Conservation (phyloP, 2,888 invertebrate genomes). For the Agrochola lota region DNA sequence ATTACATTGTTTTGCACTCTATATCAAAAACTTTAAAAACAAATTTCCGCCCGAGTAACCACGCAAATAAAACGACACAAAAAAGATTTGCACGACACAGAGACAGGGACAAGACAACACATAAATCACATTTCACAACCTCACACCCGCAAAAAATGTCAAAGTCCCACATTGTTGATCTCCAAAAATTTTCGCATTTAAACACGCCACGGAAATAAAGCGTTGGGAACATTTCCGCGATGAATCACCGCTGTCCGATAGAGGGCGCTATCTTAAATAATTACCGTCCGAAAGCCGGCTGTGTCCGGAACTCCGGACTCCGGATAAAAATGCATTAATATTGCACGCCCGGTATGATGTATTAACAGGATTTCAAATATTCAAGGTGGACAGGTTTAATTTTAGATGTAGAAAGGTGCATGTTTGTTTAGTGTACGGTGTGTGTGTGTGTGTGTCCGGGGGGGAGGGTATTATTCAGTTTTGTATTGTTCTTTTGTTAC, state of each 20-base stretch:
- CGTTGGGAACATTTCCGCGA: conserved; percentile 52
- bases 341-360: conserved; percentile 56
- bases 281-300: conserved; percentile 53
- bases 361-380: conserved; percentile 51
- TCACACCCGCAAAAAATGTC: conserved; percentile 19
- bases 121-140: conserved; percentile 16
- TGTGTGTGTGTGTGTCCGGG: background rate
- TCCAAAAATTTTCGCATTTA: conserved; percentile 14
- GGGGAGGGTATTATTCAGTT: conserved; percentile 5
- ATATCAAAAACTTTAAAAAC: background rate
- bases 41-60: background rate
- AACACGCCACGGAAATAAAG: conserved; percentile 46
- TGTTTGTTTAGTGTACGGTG: conserved; percentile 6
- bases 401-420: conserved; percentile 16
- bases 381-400: conserved; percentile 27
- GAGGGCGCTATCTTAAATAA: conserved; percentile 67
- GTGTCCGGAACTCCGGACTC: conserved; percentile 33
- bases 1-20: background rate
- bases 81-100: background rate
- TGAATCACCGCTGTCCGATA: conserved; percentile 61
- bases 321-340: conserved; percentile 67
- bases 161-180: conserved; percentile 29
- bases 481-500: background rate
- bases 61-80: background rate
- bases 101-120: background rate